phyloP scores from a whole-genome alignment of 2,797 vertebrate species.

The Pagetopsis macropterus region DNA sequence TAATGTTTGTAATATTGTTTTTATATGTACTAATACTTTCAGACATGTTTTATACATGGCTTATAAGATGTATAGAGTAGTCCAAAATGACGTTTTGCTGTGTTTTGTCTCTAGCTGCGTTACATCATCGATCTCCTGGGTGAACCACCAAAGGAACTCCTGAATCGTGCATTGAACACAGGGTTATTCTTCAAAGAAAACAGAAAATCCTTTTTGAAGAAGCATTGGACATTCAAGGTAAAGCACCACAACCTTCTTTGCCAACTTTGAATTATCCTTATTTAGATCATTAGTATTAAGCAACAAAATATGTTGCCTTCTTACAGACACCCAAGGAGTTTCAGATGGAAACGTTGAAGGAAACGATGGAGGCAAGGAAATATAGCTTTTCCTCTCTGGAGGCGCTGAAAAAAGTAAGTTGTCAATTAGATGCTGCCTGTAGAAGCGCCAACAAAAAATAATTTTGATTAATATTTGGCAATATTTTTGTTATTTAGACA shows the following conservation, averaged over 20 bases:
- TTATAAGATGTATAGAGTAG: not conserved
- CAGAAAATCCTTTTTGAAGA: not conserved
- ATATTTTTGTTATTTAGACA: not conserved
- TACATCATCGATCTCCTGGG: conserved; percentile 7
- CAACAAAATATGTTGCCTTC: not conserved
- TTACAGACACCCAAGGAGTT: not conserved
- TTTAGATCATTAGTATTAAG: not conserved
- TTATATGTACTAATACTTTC: not conserved
- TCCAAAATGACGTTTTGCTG: not conserved
- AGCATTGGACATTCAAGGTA: not conserved
- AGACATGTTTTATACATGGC: not conserved
- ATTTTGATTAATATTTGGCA: too few species aligned
- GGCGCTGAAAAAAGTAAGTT: conserved; percentile 3
- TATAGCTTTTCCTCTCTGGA: not conserved
- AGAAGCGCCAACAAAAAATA: not conserved
- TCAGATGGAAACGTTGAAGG: not conserved
- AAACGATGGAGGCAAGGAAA: not conserved
- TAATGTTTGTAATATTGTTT: not conserved
- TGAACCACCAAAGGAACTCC: not conserved
- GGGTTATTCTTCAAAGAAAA: not conserved
- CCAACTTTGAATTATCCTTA: not conserved
- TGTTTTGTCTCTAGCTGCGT: conserved; percentile 15
- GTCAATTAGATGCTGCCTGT: not conserved
- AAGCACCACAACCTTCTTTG: not conserved
- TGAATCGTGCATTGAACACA: not conserved